Percentiles rank a stretch among this genome's conserved stretches.
phyloP scores from a whole-genome alignment of 1,140 invertebrate genomes.

The Drosophila ironensis region DNA sequence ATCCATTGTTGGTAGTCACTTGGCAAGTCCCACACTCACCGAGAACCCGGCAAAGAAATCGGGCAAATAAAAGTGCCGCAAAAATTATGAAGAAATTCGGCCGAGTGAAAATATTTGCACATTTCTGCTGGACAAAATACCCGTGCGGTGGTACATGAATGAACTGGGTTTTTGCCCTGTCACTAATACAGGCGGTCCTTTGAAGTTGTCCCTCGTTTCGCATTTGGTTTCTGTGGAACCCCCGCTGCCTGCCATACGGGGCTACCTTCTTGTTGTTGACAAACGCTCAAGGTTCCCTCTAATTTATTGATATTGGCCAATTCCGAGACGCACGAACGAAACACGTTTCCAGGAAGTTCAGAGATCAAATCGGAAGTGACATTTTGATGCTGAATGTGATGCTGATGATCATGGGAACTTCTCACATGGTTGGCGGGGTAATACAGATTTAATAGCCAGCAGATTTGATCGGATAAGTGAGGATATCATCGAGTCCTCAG shows the following conservation, averaged over 20 bases:
- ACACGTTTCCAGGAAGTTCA: conserved; percentile 57
- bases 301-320: conserved; percentile 31
- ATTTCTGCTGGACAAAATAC: conserved; percentile 26
- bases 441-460: conserved; percentile 53
- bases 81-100: conserved; percentile 75
- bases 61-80: conserved; percentile 61
- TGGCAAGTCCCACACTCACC: conserved; percentile 14
- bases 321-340: conserved; percentile 11
- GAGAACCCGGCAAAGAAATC: conserved; percentile 1
- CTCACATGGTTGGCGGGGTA: conserved; percentile 15
- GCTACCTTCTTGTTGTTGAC: conserved; percentile 50
- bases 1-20: conserved; percentile 54
- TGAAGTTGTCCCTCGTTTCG: conserved; percentile 45
- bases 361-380: conserved; percentile 56
- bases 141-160: conserved; percentile 37
- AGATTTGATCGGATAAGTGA: conserved; percentile 61
- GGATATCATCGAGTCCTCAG: conserved; percentile 34
- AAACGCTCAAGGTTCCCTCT: conserved; percentile 46
- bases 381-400: conserved; percentile 23
- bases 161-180: background rate
- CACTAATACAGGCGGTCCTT: conserved; percentile 29
- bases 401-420: conserved; percentile 64
- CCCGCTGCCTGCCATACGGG: conserved; percentile 28
- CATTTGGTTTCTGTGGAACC: conserved; percentile 50
- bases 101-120: conserved; percentile 65